Base-by-base conservation (phyloP, 2,113 vertebrate genomes). In the Melanerpes aurifrons region DNA sequence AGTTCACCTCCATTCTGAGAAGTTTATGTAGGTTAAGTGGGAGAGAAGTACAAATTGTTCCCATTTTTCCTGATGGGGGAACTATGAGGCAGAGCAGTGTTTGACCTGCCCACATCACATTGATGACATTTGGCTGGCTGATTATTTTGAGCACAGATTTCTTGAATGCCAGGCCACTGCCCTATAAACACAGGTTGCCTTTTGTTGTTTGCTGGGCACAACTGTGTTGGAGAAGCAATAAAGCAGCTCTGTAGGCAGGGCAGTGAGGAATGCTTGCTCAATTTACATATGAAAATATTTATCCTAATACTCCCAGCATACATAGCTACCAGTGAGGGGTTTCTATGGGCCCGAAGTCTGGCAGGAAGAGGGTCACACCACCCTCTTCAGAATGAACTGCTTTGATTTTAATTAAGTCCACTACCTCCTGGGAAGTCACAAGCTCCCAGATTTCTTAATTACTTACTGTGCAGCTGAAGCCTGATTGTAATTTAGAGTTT, bases 351-450 rank as follows among this genome's bases (percentile, higher is more conserved):
- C 92, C 70, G 3, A 90, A 95, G 75, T 35, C 69, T 90, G 82
- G 87, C 79, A 91, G 68, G 86, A 92, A 73, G 81, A 79, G 87
- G 74, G 89, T 93, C 85, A 80, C 80, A 81, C 63, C 63, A 78
- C 56, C 80, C 73, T 81, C 82, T 92, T 86, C 75, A 81, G 95
- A 96, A 96, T 94, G 82, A 95, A 93, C 95, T 64, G 67, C 74
- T 93, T 96, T 84, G 62, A 89, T 90, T 96, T 97, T 96, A 92
- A 94, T 95, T 97, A 90, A 96, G 81, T 95, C 89, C 83, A 86
- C 81, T 93, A 64, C 87, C 85, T 97, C 96, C 90, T 94, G 93
- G 90, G 95, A 95, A 95, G 82, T 61, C 82, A 72, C 79, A 94
- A 67, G 57, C 87, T 96, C 96, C 94, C 94, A 81, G 58, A 94